A percentile compares a stretch with the other conserved stretches of the same genome.
These are phyloP conservation scores for Heliothis peltigera DNA, from an alignment of 2,888 invertebrate species.

Conservation along the genomic window DNA sequence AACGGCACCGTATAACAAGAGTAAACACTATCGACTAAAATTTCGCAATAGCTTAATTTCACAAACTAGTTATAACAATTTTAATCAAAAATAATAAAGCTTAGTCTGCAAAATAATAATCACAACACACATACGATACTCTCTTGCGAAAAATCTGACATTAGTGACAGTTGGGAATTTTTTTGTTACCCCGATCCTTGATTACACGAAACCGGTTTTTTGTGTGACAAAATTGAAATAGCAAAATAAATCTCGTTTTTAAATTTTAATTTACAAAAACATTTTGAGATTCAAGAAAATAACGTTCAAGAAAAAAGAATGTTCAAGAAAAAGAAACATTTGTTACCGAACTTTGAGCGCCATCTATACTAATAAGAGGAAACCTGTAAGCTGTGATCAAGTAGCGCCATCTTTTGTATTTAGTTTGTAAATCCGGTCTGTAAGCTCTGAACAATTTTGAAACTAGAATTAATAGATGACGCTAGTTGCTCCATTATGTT, in stretches of 20 bases:
- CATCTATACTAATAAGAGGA: slow-evolving; percentile 3
- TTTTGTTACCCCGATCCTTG: slow-evolving; percentile 17
- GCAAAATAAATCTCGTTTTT: too few species aligned
- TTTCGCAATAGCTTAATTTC: slow-evolving; percentile 68
- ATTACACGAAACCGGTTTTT: slow-evolving; percentile 29
- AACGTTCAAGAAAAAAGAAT: too few species aligned
- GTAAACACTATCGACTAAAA: slow-evolving; percentile 77
- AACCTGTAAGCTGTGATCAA: accelerated
- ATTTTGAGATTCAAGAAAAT: too few species aligned
- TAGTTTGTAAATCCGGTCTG: too few species aligned
- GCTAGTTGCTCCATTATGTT: background rate
- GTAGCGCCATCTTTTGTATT: slow-evolving; percentile 11
- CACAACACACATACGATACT: slow-evolving; percentile 81
- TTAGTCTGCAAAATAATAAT: slow-evolving; percentile 79
- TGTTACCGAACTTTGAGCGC: background rate
- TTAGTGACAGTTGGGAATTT: slow-evolving; percentile 59
- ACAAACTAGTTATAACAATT: slow-evolving; percentile 71
- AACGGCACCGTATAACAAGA: slow-evolving; percentile 72
- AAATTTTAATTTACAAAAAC: too few species aligned
- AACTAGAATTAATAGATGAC: slow-evolving; percentile 5
- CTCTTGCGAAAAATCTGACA: slow-evolving; percentile 68
- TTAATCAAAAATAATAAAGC: slow-evolving; percentile 75
- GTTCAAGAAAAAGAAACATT: background rate
- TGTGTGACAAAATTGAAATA: background rate
- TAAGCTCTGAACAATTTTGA: background rate